Percentiles rank a stretch among this genome's conserved stretches.
Evolutionary conservation across 2,113 vertebrate genomes (phyloP).

Genomic region (Pterocles burchelli): DNA sequence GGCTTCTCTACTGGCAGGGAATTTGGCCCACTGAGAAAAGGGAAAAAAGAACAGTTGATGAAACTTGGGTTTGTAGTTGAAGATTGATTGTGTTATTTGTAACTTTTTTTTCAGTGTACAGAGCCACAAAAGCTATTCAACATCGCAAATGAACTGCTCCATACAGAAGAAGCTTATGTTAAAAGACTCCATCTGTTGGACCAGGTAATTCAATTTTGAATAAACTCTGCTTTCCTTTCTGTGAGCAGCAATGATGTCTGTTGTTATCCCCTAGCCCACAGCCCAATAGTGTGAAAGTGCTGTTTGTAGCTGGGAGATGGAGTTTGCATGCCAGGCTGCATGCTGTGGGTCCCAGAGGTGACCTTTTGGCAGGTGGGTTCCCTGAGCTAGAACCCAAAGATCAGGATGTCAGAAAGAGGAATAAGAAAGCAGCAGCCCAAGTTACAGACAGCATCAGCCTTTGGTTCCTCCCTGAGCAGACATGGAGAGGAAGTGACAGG

Average conservation of each 20-base stretch:
- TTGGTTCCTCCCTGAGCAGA: neutral
- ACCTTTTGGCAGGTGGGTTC: neutral
- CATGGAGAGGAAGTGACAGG: neutral
- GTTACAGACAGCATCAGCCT: neutral
- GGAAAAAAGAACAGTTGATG: neutral
- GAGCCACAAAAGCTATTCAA: conserved; percentile 90
- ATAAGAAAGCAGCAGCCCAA: neutral
- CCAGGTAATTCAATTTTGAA: conserved; percentile 81
- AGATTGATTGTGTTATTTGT: neutral
- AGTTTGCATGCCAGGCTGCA: neutral
- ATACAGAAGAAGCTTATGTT: conserved; percentile 94
- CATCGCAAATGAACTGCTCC: conserved; percentile 93
- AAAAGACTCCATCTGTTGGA: conserved; percentile 93
- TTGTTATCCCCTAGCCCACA: neutral
- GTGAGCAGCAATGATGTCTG: neutral
- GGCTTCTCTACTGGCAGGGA: neutral
- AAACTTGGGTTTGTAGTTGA: neutral
- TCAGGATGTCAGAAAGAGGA: neutral
- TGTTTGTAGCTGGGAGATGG: neutral
- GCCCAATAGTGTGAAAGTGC: rapidly evolving
- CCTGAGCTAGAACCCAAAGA: neutral
- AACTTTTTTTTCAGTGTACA: conserved; percentile 76
- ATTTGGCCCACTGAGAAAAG: neutral
- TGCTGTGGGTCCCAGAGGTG: rapidly evolving
- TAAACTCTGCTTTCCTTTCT: neutral